A percentile compares a stretch with the other conserved stretches of the same genome.
Conservation (phyloP, 1,140 invertebrate species). For the Brachionus calyciflorus region DNA sequence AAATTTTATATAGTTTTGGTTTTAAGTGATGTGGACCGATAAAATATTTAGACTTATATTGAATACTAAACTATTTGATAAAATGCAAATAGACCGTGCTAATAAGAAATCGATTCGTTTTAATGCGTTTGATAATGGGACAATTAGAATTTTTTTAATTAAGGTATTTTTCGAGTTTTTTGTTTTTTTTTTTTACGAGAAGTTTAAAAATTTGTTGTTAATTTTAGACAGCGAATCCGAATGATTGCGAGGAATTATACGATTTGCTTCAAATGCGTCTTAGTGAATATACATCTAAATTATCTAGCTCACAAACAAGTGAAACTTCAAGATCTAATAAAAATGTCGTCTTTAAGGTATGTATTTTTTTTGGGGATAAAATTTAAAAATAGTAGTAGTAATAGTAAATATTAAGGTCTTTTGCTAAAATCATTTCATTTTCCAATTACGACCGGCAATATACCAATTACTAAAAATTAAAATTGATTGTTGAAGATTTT, state of each 20-base stretch:
- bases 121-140: constrained; percentile 31
- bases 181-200: not conserved
- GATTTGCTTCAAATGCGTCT: constrained; percentile 5
- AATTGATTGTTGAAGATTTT: too few species aligned
- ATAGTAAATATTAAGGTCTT: too few species aligned
- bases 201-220: not conserved
- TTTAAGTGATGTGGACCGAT: constrained; percentile 44
- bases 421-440: too few species aligned
- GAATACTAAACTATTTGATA: constrained; percentile 26
- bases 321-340: not conserved
- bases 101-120: constrained; percentile 30
- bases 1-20: not conserved
- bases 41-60: constrained; percentile 44
- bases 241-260: constrained; percentile 32
- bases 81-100: constrained; percentile 33
- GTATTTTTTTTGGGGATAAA: not conserved
- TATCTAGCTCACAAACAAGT: not conserved
- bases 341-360: constrained; percentile 9
- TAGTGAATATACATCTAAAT: not conserved
- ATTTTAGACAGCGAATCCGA: constrained; percentile 12
- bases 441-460: too few species aligned
- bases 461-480: too few species aligned
- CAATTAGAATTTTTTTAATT: constrained; percentile 41
- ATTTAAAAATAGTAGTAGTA: too few species aligned
- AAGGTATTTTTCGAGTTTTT: not conserved